Evolutionary conservation across 2,888 invertebrate species (phyloP).

Genomic region (Harpalus rubripes): DNA sequence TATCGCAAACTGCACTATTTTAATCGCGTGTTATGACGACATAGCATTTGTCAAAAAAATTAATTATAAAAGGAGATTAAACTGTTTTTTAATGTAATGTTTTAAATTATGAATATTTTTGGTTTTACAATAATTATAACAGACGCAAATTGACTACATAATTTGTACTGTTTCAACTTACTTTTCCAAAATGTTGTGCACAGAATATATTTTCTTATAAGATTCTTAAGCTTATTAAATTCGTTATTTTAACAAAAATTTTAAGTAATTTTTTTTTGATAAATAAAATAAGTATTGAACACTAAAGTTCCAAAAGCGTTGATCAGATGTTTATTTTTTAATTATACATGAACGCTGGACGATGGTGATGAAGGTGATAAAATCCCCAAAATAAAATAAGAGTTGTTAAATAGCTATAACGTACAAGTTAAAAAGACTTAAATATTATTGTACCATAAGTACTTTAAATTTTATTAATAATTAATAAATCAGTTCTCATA

Average conservation of each 20-base stretch:
- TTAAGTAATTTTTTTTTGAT: conserved; percentile 10
- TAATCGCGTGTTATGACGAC: conserved; percentile 15
- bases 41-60: not conserved
- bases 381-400: not conserved
- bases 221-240: not conserved
- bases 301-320: conserved; percentile 24
- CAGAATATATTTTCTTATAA: not conserved
- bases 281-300: conserved; percentile 16
- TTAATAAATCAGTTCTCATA: not conserved
- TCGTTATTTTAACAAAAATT: not conserved
- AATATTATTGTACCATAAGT: not conserved
- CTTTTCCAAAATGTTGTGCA: not conserved
- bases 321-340: conserved; percentile 22
- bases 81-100: not conserved
- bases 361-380: not conserved
- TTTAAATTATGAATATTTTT: not conserved
- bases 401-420: not conserved
- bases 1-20: conserved; percentile 8
- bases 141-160: not conserved
- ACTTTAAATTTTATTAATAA: not conserved
- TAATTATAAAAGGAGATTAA: not conserved
- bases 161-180: not conserved
- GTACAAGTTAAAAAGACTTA: not conserved
- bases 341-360: conserved; percentile 11
- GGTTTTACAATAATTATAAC: not conserved